phyloP scores from a whole-genome alignment of 2,113 vertebrate genomes.

The Indri indri region DNA sequence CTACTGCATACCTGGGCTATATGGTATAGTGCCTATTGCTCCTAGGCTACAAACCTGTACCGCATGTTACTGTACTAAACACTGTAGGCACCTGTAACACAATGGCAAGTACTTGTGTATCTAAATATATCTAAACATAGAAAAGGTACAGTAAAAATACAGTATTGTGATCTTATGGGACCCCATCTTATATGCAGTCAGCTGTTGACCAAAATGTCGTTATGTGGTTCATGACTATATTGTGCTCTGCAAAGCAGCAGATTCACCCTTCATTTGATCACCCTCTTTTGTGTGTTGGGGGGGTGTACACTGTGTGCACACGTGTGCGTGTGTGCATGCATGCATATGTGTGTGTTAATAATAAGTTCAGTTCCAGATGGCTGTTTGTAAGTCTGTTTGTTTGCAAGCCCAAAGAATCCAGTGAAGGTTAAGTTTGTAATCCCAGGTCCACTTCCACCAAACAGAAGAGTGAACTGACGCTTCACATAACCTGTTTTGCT shows the following conservation, averaged over 20 bases:
- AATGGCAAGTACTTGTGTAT: neutral
- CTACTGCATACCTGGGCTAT: neutral
- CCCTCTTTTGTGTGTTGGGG: neutral
- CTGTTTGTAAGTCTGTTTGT: neutral
- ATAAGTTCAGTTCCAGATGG: neutral
- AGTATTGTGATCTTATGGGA: neutral
- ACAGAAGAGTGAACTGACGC: neutral
- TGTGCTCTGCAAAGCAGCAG: neutral
- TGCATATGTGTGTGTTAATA: neutral
- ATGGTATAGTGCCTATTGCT: neutral
- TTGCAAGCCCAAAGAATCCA: neutral
- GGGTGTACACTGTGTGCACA: too few relatives aligned
- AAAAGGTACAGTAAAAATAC: neutral
- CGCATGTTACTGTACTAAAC: neutral
- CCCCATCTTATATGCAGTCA: neutral
- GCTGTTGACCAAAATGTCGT: neutral
- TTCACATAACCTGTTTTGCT: neutral
- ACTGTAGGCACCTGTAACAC: neutral
- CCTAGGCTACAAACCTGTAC: neutral
- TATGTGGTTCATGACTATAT: neutral
- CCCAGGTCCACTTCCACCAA: slow-evolving; percentile 4
- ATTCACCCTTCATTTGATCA: neutral
- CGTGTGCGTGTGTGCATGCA: too few relatives aligned
- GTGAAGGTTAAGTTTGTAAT: slow-evolving; percentile 14
- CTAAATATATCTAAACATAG: neutral